These are phyloP conservation scores for Clarias laeviceps DNA, from an alignment of 2,797 vertebrate genomes.

Conservation along the genomic window DNA sequence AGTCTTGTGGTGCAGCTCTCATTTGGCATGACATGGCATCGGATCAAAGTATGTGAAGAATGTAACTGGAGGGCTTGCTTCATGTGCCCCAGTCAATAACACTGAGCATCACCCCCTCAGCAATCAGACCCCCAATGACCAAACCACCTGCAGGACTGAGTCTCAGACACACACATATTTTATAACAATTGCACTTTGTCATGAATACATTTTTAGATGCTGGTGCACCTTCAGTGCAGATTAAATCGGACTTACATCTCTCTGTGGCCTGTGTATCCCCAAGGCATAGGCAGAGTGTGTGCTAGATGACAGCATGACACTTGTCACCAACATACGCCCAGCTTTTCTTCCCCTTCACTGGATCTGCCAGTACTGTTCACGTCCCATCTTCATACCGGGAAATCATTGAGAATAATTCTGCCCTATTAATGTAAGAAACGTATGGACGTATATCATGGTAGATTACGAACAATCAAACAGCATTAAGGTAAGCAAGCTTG, in stretches of 20 bases:
- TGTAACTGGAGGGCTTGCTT: conserved; percentile 31
- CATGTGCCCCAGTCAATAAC: conserved; percentile 50
- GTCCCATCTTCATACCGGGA: conserved; percentile 38
- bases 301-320: conserved; percentile 49
- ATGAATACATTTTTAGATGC: conserved; percentile 44
- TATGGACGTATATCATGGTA: background rate
- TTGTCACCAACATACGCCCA: conserved; percentile 48
- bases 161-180: conserved; percentile 8
- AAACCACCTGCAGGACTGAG: conserved; percentile 21
- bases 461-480: background rate
- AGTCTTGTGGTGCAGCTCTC: conserved; percentile 21
- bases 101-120: conserved; percentile 47
- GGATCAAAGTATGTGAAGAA: conserved; percentile 26
- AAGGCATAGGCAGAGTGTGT: conserved; percentile 39
- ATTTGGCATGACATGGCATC: conserved; percentile 34
- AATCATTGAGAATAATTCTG: conserved; percentile 30
- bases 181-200: conserved; percentile 41
- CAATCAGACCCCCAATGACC: conserved; percentile 13
- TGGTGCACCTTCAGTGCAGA: conserved; percentile 44
- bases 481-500: background rate
- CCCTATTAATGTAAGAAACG: background rate
- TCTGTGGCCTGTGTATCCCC: conserved; percentile 39
- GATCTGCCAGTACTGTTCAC: conserved; percentile 49
- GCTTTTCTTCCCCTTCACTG: conserved; percentile 55
- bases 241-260: conserved; percentile 48